Conservation (phyloP, 1,140 invertebrate genomes). For the Colletes latitarsis region DNA sequence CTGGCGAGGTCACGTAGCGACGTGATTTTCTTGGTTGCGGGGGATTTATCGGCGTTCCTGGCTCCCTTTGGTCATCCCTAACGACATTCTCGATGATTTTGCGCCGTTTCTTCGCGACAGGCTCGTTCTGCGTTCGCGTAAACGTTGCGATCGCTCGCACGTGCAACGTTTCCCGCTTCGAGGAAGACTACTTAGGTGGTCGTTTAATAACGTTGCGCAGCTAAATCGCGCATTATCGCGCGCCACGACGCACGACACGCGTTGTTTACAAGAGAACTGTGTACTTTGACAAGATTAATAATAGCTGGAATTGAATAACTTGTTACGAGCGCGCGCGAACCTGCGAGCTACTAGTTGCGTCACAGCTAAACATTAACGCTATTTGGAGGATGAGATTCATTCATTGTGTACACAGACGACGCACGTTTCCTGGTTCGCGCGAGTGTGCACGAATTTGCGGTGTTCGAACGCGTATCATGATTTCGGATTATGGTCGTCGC, state of each 20-base stretch:
- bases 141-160: background rate
- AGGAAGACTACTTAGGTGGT: background rate
- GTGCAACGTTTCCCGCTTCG: background rate
- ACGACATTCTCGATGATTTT: background rate
- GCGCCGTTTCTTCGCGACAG: background rate
- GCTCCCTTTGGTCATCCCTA: background rate
- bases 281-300: constrained; percentile 62
- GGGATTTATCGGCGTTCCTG: background rate
- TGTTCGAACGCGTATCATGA: too few species aligned
- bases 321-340: constrained; percentile 17
- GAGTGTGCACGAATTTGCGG: too few species aligned
- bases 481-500: too few species aligned
- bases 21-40: constrained; percentile 13
- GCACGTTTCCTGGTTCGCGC: background rate
- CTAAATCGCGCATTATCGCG: constrained; percentile 46
- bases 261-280: constrained; percentile 38
- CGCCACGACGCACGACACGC: constrained; percentile 23
- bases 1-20: constrained; percentile 24
- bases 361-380: constrained; percentile 29
- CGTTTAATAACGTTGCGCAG: constrained; percentile 49
- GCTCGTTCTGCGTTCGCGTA: background rate
- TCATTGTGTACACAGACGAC: constrained; percentile 6
- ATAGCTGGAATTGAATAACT: constrained; percentile 48
- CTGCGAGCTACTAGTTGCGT: constrained; percentile 32
- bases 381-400: constrained; percentile 33